Base-by-base conservation (phyloP, 2,888 invertebrate genomes). In the Lordiphosa andalusiaca region DNA sequence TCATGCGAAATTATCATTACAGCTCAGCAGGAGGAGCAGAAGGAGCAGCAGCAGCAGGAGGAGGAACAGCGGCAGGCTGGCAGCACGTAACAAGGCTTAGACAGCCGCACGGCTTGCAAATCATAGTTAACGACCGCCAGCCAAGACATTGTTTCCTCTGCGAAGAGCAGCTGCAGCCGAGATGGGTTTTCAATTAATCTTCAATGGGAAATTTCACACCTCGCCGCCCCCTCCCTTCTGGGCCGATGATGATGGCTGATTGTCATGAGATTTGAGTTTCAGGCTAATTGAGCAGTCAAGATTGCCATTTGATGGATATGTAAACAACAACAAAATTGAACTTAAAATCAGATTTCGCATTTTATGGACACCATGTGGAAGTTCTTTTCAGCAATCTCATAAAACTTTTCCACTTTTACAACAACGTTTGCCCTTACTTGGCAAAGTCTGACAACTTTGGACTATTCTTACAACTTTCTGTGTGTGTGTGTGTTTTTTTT, bases 1-100 rank as follows among this genome's bases (percentile, higher is more conserved):
- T 77, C 84, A 81, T 81, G 76, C 71, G 74, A 77, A 76, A 84
- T 76, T 81, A 76, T 76, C 74, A 84, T 84, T 83, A 76, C 54
- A 33, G 7, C 19, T 10, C 55, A 38, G 47, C 50, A 58, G 5
- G 35, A 41, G 65, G 2, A 25, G 25, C 67, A 53, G 46, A 16
- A 23, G 23, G 6, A 23, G 6, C 23, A 23, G 16, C 1, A 16
- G 16, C 1, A 16, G 16, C 16, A 16, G 23, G 6, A 23, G 6
- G 6, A 23, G 16, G 16, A 16, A 2, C 1, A 16, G 16, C 16
- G 2, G 25, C 67, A 53, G 46, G 21, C 30, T 30, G 63, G 58
- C 51, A 48, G 33, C 51, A 61, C 54, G 48, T 58, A 52, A 57
- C 42, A 38, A 56, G 60, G 52, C 40, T 37, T 37, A 23, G 62